Percentiles rank a stretch among this genome's conserved stretches.
phyloP scores from a whole-genome alignment of 1,140 invertebrate genomes.

The Drosophila orosa region DNA sequence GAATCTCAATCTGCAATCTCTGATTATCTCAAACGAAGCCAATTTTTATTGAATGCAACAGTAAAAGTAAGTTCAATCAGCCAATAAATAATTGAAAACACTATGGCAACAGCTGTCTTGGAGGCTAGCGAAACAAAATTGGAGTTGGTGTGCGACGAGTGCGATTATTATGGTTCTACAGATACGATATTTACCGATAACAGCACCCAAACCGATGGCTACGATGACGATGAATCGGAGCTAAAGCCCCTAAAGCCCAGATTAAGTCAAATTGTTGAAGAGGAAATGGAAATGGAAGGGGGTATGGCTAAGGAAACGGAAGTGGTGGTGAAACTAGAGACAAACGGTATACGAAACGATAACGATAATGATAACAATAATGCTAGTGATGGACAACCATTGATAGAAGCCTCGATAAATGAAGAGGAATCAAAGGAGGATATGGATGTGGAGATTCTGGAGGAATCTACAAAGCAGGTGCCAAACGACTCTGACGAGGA shows the following conservation, averaged over 20 bases:
- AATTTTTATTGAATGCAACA: slow-evolving; percentile 13
- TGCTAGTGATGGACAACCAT: slow-evolving; percentile 14
- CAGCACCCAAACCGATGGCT: slow-evolving; percentile 66
- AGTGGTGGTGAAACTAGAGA: slow-evolving; percentile 6
- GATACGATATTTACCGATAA: slow-evolving; percentile 69
- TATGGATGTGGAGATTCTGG: background rate
- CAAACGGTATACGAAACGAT: slow-evolving; percentile 52
- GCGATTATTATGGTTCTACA: slow-evolving; percentile 56
- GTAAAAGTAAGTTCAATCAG: background rate
- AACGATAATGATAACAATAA: slow-evolving; percentile 29
- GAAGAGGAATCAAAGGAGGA: background rate
- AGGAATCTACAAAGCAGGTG: background rate
- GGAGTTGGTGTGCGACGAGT: slow-evolving; percentile 62
- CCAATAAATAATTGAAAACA: background rate
- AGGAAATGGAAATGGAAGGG: slow-evolving; percentile 42
- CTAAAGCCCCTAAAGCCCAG: slow-evolving; percentile 34
- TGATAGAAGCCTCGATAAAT: background rate
- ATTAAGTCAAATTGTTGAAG: slow-evolving; percentile 53
- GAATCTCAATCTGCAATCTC: slow-evolving; percentile 28
- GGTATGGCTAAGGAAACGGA: slow-evolving; percentile 12
- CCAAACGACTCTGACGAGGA: slow-evolving; percentile 20
- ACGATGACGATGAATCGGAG: slow-evolving; percentile 37
- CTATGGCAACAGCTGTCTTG: slow-evolving; percentile 70
- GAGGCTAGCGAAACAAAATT: slow-evolving; percentile 42
- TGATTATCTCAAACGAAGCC: slow-evolving; percentile 6